These are phyloP conservation scores for Caenorhabditis tropicalis DNA, from an alignment of 1,140 invertebrate species.

Conservation along the genomic window DNA sequence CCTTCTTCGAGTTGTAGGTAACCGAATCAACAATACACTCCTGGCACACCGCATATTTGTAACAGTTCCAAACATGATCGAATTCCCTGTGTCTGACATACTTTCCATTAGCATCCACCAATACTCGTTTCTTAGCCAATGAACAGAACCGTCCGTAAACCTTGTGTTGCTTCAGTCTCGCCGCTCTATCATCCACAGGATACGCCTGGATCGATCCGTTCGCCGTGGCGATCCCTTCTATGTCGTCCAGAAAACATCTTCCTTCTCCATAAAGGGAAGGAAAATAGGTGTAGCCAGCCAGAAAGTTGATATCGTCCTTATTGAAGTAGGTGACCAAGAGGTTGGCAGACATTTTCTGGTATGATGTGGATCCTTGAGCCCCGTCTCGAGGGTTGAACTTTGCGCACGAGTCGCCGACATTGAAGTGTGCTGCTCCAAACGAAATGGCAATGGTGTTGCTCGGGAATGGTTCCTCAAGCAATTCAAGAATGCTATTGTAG, in stretches of 20 bases:
- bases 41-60: neutral
- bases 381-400: neutral
- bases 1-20: neutral
- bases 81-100: neutral
- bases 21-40: neutral
- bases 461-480: neutral
- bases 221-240: neutral
- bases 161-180: neutral
- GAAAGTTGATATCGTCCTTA: neutral
- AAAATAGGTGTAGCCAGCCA: neutral
- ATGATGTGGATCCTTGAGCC: neutral
- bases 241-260: neutral
- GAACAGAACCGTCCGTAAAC: neutral
- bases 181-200: neutral
- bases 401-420: neutral
- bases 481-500: neutral
- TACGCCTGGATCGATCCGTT: neutral
- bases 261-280: neutral
- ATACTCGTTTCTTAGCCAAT: neutral
- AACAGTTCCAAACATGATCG: neutral
- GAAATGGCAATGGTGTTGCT: neutral
- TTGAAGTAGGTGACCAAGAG: neutral
- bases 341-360: neutral
- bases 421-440: neutral
- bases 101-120: neutral